Conservation (phyloP, 37 sponge, comb jelly and placozoan species). For the Axinella damicornis region DNA sequence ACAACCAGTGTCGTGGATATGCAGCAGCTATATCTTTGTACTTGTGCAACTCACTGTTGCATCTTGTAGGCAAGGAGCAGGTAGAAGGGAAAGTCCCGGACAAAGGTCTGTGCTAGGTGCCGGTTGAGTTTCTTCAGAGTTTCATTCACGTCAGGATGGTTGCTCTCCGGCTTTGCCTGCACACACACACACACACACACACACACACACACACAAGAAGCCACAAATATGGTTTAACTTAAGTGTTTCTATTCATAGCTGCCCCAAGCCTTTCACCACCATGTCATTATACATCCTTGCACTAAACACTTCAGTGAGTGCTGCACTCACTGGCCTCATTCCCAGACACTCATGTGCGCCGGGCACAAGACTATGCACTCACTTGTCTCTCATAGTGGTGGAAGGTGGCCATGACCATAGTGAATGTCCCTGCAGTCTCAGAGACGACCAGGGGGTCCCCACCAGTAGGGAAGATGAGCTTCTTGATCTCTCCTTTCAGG, state of each 20-base stretch:
- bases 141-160: slow-evolving; percentile 32
- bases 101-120: slow-evolving; percentile 21
- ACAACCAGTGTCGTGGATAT: background rate
- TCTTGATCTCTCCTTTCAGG: slow-evolving; percentile 58
- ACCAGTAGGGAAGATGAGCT: slow-evolving; percentile 37
- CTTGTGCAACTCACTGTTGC: slow-evolving; percentile 12
- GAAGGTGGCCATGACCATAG: slow-evolving; percentile 56
- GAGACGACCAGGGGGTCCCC: slow-evolving; percentile 17
- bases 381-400: slow-evolving; percentile 58
- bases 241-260: too few relatives aligned
- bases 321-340: background rate
- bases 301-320: too few relatives aligned
- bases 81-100: slow-evolving; percentile 62
- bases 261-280: too few relatives aligned
- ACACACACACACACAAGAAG: background rate
- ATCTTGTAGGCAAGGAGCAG: slow-evolving; percentile 44
- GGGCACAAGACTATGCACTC: background rate
- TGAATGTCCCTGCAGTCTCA: slow-evolving; percentile 31
- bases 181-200: background rate
- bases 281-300: too few relatives aligned
- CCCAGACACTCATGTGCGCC: background rate
- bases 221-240: background rate
- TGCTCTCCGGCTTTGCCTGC: slow-evolving; percentile 40
- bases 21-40: background rate
- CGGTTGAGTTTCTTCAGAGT: slow-evolving; percentile 26